A percentile compares a stretch with the other conserved stretches of the same genome.
These are phyloP conservation scores for Trogon melanurus DNA, from an alignment of 2,113 vertebrate genomes.

Conservation along the genomic window DNA sequence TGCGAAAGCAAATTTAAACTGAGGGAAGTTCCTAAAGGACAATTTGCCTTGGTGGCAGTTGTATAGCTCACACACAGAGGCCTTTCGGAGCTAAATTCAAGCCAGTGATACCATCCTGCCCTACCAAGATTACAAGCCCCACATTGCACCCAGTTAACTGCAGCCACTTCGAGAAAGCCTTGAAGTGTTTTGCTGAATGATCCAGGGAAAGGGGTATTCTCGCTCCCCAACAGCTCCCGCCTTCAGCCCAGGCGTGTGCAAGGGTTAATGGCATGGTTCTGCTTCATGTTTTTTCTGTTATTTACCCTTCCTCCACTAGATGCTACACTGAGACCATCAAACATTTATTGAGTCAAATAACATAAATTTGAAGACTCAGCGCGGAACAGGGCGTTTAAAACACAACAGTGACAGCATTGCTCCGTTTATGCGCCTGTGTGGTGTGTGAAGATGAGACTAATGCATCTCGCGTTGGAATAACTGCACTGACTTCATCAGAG, in stretches of 20 bases:
- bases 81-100: background rate
- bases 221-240: background rate
- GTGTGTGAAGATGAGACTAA: background rate
- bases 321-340: slow-evolving; percentile 55
- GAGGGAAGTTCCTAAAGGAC: background rate
- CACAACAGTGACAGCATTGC: background rate
- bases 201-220: background rate
- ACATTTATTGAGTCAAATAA: slow-evolving; percentile 53
- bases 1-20: background rate
- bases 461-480: background rate
- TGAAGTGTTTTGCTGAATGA: background rate
- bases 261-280: background rate
- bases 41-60: background rate
- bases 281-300: slow-evolving; percentile 20
- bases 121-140: background rate
- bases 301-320: slow-evolving; percentile 58
- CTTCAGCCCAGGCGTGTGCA: background rate
- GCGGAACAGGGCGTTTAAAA: background rate
- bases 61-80: background rate
- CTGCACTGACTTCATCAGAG: background rate
- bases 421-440: background rate
- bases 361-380: background rate
- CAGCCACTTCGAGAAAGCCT: background rate
- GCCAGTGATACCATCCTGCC: background rate
- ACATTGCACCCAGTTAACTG: slow-evolving; percentile 1